Base-by-base conservation (phyloP, 2,888 invertebrate genomes). In the Phalera bucephala region DNA sequence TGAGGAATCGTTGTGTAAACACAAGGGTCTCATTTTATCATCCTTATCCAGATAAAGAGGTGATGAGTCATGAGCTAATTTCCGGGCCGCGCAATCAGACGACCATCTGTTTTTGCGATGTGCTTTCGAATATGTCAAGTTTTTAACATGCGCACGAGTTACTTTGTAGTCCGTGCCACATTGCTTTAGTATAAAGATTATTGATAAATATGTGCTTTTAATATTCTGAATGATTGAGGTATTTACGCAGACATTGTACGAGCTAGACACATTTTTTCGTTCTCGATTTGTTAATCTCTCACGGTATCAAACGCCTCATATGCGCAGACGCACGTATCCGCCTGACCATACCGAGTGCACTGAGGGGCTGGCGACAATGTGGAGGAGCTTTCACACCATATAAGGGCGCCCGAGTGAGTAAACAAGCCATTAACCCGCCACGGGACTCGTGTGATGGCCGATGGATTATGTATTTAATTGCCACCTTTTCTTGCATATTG, bases 361-460 rank as follows among this genome's bases (percentile, higher is more conserved):
- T 64, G 69, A 67, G 74, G 77, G 70, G 63, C 73, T 68, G 77
- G 76, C 80, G 80, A 88, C 87, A 87, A 82, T 82, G 73, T 76
- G 64, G 79, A 73, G 72, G 65, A 72, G 84, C 89, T 89, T 89
- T 89, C 89, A 83, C 89, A 48, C 89, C 89, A 57, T 88, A 85
- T 87, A 88, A 66, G 85, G 88, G 57, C 40, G 48, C 56, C 50
- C 64, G 62, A 67, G 68, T 66, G 71, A 77, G 80, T 80, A 82
- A 84, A 84, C 83, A 80, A 74, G 75, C 83, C 72, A 75, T 78
- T 83, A 82, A 72, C 72, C 80, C 70, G 57, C 64, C 70, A 71
- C 69, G 63, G 72, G 70, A 59, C 67, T 61, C 58, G 56, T 66
- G 69, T 77, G 80, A 79, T 81, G 74, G 72, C 66, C 72, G 48